Percentiles rank a stretch among this genome's conserved stretches.
These are phyloP conservation scores for Drosophila longiperda DNA, from an alignment of 2,888 invertebrate species.

Conservation along the genomic window DNA sequence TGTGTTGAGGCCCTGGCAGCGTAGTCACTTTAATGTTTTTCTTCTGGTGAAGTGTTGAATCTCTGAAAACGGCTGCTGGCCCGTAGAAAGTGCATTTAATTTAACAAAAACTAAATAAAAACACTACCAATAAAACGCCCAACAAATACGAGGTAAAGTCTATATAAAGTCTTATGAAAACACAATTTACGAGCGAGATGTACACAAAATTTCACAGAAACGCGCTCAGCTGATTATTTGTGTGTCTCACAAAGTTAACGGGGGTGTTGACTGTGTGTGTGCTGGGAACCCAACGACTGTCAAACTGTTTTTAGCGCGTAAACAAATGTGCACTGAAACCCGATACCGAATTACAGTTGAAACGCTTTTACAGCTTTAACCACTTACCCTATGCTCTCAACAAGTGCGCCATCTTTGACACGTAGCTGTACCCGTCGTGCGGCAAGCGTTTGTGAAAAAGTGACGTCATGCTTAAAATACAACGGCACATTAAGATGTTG, in stretches of 20 bases:
- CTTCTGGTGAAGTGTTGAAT: slow-evolving; percentile 51
- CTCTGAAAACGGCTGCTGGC: slow-evolving; percentile 48
- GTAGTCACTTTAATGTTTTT: slow-evolving; percentile 50
- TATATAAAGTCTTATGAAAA: not conserved
- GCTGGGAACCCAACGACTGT: slow-evolving; percentile 46
- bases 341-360: slow-evolving; percentile 52
- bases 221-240: slow-evolving; percentile 70
- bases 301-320: slow-evolving; percentile 74
- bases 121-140: slow-evolving; percentile 6
- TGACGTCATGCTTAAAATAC: slow-evolving; percentile 84
- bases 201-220: slow-evolving; percentile 70
- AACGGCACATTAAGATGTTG: slow-evolving; percentile 85
- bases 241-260: slow-evolving; percentile 8
- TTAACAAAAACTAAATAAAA: slow-evolving; percentile 13
- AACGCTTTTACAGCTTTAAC: slow-evolving; percentile 21
- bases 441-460: slow-evolving; percentile 70
- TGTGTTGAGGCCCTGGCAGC: slow-evolving; percentile 17
- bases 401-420: slow-evolving; percentile 74
- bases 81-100: slow-evolving; percentile 76
- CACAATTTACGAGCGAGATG: slow-evolving; percentile 48
- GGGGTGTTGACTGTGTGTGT: slow-evolving; percentile 13
- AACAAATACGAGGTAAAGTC: slow-evolving; percentile 53
- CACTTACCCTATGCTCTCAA: slow-evolving; percentile 78
- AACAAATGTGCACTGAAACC: slow-evolving; percentile 73
- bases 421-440: slow-evolving; percentile 73